Evolutionary conservation across 1,140 invertebrate species (phyloP).

Genomic region (Drosophila kepulauana): DNA sequence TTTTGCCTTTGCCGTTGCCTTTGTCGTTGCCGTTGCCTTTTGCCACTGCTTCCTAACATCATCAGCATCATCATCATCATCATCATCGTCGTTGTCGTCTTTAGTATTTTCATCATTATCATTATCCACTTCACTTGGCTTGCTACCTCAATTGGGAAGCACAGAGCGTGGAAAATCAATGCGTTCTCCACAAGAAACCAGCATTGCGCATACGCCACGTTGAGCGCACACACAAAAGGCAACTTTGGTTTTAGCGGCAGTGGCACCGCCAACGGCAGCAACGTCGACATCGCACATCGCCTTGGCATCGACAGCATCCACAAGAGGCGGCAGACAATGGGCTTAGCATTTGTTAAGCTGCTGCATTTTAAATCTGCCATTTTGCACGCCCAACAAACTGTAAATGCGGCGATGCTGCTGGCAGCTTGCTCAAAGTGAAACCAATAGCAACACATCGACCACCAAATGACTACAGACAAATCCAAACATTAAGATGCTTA

Average conservation of each 20-base stretch:
- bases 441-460: conserved; percentile 47
- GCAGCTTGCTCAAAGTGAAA: conserved; percentile 43
- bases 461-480: conserved; percentile 23
- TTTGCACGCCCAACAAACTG: conserved; percentile 47
- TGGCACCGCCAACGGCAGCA: too few species aligned
- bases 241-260: background rate
- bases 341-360: conserved; percentile 48
- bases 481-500: conserved; percentile 23
- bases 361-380: conserved; percentile 41
- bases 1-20: conserved; percentile 26
- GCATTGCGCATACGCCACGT: conserved; percentile 61
- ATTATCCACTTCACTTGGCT: conserved; percentile 48
- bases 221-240: conserved; percentile 7
- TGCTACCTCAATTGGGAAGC: conserved; percentile 27
- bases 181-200: conserved; percentile 30
- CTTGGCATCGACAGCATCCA: conserved; percentile 11
- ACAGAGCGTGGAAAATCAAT: conserved; percentile 67
- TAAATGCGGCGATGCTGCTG: conserved; percentile 31
- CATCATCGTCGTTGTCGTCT: conserved; percentile 7
- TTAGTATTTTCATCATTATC: conserved; percentile 23
- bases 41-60: conserved; percentile 12
- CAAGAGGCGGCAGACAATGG: conserved; percentile 38
- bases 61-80: conserved; percentile 11
- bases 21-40: conserved; percentile 33
- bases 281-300: background rate